These are phyloP conservation scores for Psittacula echo DNA, from an alignment of 2,797 vertebrate genomes.

Conservation along the genomic window DNA sequence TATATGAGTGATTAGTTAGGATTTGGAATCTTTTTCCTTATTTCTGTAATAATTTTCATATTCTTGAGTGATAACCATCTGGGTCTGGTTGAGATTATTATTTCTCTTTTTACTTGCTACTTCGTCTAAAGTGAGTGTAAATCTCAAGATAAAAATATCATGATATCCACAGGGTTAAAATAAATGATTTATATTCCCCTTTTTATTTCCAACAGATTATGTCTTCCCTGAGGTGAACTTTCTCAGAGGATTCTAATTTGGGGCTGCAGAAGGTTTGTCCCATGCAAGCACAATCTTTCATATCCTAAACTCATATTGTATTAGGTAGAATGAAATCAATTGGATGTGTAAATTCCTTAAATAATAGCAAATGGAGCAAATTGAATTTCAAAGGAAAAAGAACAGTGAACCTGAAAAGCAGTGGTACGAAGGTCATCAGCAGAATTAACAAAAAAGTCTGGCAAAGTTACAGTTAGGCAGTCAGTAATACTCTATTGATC, in stretches of 20 bases:
- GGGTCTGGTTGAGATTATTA: neutral
- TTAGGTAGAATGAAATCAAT: conserved; percentile 76
- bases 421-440: conserved; percentile 80
- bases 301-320: conserved; percentile 63
- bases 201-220: neutral
- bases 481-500: conserved; percentile 85
- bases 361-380: conserved; percentile 80
- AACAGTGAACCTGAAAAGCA: conserved; percentile 74
- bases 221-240: neutral
- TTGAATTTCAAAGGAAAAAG: conserved; percentile 81
- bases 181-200: neutral
- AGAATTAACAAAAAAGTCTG: conserved; percentile 83
- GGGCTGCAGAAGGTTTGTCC: conserved; percentile 43
- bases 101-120: neutral
- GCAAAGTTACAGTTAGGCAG: conserved; percentile 85
- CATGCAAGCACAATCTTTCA: conserved; percentile 35
- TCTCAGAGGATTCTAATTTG: conserved; percentile 33
- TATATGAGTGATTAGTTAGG: neutral
- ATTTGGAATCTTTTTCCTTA: conserved; percentile 10
- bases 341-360: conserved; percentile 79
- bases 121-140: neutral
- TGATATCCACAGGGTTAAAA: conserved; percentile 23
- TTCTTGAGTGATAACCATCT: neutral
- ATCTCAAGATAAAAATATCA: neutral
- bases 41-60: neutral